These are phyloP conservation scores for Bombylius discolor DNA, from an alignment of 2,888 invertebrate species.

Conservation along the genomic window DNA sequence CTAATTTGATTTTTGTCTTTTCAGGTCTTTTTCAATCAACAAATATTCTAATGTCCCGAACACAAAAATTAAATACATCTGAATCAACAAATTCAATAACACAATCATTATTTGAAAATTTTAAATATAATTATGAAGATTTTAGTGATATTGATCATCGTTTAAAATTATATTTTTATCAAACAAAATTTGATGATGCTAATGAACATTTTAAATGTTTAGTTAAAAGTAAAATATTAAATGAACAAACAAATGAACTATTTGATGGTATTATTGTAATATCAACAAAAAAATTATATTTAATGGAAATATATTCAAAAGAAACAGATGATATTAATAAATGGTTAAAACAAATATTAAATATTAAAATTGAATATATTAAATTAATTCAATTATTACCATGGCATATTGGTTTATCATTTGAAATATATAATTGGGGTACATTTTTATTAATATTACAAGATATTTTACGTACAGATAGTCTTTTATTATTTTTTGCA, in stretches of 20 bases:
- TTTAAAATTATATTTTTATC: constrained; percentile 43
- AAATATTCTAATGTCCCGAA: constrained; percentile 34
- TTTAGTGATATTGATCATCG: constrained; percentile 45
- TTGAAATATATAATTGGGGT: constrained; percentile 36
- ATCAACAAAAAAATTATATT: constrained; percentile 41
- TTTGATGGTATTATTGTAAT: constrained; percentile 40
- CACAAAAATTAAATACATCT: constrained; percentile 24
- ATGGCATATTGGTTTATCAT: constrained; percentile 42
- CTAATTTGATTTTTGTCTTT: neutral
- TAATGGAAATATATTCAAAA: constrained; percentile 39
- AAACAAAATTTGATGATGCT: constrained; percentile 41
- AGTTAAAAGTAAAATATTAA: constrained; percentile 38
- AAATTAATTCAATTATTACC: constrained; percentile 39
- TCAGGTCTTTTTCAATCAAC: constrained; percentile 40
- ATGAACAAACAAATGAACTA: constrained; percentile 30
- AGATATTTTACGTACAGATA: constrained; percentile 41
- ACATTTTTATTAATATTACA: constrained; percentile 35
- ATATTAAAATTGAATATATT: constrained; percentile 38
- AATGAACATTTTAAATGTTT: constrained; percentile 43
- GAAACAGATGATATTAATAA: constrained; percentile 42
- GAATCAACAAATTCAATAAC: constrained; percentile 20
- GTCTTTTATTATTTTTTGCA: constrained; percentile 38
- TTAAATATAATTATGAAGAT: constrained; percentile 42
- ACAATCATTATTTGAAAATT: constrained; percentile 21
- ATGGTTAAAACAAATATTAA: constrained; percentile 40